A percentile compares a stretch with the other conserved stretches of the same genome.
phyloP scores from a whole-genome alignment of 2,888 invertebrate species.

The Apodemia hepburni region DNA sequence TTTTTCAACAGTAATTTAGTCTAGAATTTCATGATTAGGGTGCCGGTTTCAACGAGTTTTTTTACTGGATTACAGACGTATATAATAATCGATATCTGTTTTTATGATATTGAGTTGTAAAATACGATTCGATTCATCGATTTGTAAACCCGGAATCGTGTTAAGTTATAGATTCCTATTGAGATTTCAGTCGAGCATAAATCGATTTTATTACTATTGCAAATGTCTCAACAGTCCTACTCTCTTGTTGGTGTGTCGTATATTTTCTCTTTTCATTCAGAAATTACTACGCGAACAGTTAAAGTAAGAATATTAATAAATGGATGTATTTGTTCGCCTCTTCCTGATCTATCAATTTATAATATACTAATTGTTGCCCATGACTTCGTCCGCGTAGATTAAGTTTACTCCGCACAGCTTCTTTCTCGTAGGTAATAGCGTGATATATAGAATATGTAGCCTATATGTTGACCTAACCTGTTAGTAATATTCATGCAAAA shows the following conservation, averaged over 20 bases:
- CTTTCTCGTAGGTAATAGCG: too few species aligned
- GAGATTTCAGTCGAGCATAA: background rate
- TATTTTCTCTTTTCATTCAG: background rate
- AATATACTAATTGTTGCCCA: too few species aligned
- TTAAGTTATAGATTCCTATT: constrained; percentile 2
- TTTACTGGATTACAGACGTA: constrained; percentile 21
- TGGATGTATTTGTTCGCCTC: background rate
- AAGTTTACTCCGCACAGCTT: too few species aligned
- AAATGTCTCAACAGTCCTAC: background rate
- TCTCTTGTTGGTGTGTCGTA: background rate
- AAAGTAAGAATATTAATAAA: background rate
- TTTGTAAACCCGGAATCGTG: background rate
- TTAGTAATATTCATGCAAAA: too few species aligned
- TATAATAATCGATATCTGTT: constrained; percentile 8
- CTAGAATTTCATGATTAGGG: constrained; percentile 32
- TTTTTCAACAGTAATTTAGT: constrained; percentile 31
- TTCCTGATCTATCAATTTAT: too few species aligned
- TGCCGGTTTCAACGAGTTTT: constrained; percentile 11
- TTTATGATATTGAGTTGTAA: background rate
- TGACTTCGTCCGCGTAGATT: too few species aligned
- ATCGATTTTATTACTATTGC: constrained; percentile 4
- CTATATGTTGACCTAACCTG: too few species aligned
- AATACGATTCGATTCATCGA: constrained; percentile 1
- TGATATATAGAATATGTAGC: too few species aligned
- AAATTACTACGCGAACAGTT: background rate